Conservation (phyloP, 2,113 vertebrate species). For the Sinocyclocheilus anophthalmus region DNA sequence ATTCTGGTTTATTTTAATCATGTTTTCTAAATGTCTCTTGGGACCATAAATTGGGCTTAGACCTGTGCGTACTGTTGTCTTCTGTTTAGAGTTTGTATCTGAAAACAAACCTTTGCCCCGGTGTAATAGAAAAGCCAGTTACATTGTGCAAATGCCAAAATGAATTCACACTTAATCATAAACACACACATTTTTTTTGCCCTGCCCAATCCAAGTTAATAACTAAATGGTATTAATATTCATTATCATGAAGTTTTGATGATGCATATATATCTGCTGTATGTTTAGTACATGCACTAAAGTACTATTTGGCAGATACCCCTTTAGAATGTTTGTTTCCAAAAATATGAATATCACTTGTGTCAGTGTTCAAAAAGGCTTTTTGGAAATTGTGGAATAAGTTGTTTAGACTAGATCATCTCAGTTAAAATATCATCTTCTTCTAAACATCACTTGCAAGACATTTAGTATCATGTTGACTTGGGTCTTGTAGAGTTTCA, state of each 20-base stretch:
- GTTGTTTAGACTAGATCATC: not conserved
- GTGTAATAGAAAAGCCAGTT: slow-evolving; percentile 32
- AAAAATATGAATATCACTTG: not conserved
- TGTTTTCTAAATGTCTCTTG: slow-evolving; percentile 63
- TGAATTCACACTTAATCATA: slow-evolving; percentile 64
- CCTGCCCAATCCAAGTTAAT: slow-evolving; percentile 3
- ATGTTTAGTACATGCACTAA: not conserved
- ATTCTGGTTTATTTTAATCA: slow-evolving; percentile 69
- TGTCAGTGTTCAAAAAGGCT: not conserved
- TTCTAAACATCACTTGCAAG: not conserved
- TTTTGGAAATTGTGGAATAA: not conserved
- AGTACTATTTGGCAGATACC: not conserved
- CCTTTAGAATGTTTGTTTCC: not conserved
- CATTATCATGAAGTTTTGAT: not conserved
- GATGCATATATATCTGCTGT: slow-evolving; percentile 4
- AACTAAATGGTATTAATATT: not conserved
- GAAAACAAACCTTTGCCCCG: not conserved
- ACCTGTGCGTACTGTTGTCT: slow-evolving; percentile 55
- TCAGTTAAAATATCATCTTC: too few relatives aligned
- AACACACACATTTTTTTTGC: not conserved
- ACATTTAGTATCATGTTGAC: not conserved
- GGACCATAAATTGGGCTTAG: slow-evolving; percentile 69
- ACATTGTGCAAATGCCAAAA: slow-evolving; percentile 69
- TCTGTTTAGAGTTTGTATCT: slow-evolving; percentile 65
- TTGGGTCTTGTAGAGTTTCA: not conserved